phyloP scores from a whole-genome alignment of 2,797 vertebrate genomes.

The Chelmon rostratus region DNA sequence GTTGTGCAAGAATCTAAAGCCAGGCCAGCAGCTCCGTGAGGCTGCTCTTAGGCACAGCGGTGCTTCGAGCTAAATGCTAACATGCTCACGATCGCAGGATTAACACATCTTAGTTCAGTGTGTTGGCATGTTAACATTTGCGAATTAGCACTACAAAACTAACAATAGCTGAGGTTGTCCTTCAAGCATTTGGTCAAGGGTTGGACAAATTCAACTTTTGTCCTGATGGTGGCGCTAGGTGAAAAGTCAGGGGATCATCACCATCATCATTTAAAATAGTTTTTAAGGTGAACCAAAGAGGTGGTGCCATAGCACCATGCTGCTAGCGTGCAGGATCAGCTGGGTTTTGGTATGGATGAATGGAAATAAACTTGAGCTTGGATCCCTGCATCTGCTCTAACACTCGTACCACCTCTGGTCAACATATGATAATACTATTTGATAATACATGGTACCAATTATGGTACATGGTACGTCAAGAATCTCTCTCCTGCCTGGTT shows the following conservation, averaged over 20 bases:
- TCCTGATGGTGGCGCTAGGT: not conserved
- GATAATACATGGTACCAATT: slow-evolving; percentile 27
- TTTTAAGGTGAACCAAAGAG: not conserved
- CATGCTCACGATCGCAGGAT: not conserved
- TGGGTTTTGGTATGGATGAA: slow-evolving; percentile 5
- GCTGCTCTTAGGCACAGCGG: not conserved
- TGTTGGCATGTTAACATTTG: not conserved
- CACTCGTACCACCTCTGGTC: slow-evolving; percentile 26
- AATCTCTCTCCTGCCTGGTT: slow-evolving; percentile 23
- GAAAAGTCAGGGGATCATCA: not conserved
- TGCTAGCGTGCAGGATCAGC: not conserved
- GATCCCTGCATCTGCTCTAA: slow-evolving; percentile 26
- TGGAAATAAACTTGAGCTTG: slow-evolving; percentile 41
- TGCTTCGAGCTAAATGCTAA: not conserved
- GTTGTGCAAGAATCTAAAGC: not conserved
- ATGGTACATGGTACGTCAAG: slow-evolving; percentile 14
- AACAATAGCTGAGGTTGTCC: not conserved
- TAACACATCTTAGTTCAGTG: not conserved
- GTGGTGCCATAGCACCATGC: not conserved
- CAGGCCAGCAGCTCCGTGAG: not conserved
- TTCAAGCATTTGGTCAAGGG: not conserved
- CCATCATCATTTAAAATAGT: not conserved
- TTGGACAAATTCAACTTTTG: not conserved
- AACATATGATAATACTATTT: slow-evolving; percentile 32
- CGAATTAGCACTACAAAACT: not conserved